Evolutionary conservation across 2,113 vertebrate species (phyloP), one percentile per base, ranked within the genome.

Genomic region (Xiphophorus couchianus): DNA sequence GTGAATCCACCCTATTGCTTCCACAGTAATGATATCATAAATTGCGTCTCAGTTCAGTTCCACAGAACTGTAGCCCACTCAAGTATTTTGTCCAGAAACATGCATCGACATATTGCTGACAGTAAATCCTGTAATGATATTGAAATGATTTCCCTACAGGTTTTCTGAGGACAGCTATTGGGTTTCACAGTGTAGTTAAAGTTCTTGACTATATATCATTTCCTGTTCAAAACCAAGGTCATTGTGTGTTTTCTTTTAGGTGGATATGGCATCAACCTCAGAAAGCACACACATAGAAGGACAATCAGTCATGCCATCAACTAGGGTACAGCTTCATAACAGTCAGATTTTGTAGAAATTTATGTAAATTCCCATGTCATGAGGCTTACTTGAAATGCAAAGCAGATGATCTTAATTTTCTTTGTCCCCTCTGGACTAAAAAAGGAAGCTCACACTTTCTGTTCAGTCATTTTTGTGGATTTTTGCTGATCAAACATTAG

Each of bases 21-120:
- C 78, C 67, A 76, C 81, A 80, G 71, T 78, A 81, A 82, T 79
- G 48, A 87, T 11, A 14, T 79, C 69, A 88, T 90, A 84, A 85
- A 84, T 82, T 80, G 37, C 28, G 35, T 37, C 63, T 81, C 39
- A 29, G 61, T 74, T 73, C 61, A 31, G 61, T 73, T 73, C 54
- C 74, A 71, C 77, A 29, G 27, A 25, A 66, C 58, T 74, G 62
- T 83, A 79, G 73, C 37, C 48, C 83, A 64, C 44, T 71, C 51
- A 51, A 42, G 62, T 69, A 27, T 42, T 62, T 25, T 29, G 42
- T 33, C 15, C 8, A 15, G 17, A 77, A 62, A 65, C 12, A 25
- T 1, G 37, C 37, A 48, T 60, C n/a, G 58, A 62, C 61, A 77
- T 86, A 17, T 80, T 78, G 84, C 85, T 81, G 61, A 73, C 28